Percentiles rank a stretch among this genome's conserved stretches.
Evolutionary conservation across 1,140 invertebrate species (phyloP).

Genomic region (Dreissena rostriformis): DNA sequence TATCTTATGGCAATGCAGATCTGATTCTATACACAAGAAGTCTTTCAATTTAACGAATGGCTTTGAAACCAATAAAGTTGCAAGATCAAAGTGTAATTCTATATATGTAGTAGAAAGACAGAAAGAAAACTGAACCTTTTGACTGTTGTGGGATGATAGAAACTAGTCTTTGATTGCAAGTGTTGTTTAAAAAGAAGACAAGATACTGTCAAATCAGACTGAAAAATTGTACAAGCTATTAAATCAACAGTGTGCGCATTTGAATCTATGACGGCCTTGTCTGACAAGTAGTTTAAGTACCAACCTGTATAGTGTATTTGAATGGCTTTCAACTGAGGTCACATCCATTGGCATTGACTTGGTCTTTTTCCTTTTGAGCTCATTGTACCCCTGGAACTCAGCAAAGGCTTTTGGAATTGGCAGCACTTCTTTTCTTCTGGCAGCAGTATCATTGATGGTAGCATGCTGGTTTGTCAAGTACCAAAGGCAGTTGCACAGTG

Average conservation of each 20-base stretch:
- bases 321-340: not conserved
- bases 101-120: too few species aligned
- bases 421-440: not conserved
- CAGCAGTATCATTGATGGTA: conserved; percentile 45
- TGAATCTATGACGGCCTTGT: not conserved
- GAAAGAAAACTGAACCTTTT: too few species aligned
- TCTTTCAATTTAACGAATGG: too few species aligned
- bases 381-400: conserved; percentile 36
- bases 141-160: too few species aligned
- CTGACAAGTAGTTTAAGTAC: conserved; percentile 10
- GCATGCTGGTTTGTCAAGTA: conserved; percentile 49
- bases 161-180: too few species aligned
- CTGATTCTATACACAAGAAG: too few species aligned
- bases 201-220: too few species aligned
- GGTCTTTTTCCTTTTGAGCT: conserved; percentile 38
- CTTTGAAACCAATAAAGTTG: too few species aligned
- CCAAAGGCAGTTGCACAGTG: conserved; percentile 53
- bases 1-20: too few species aligned
- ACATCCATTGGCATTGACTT: conserved; percentile 16
- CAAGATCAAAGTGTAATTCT: too few species aligned
- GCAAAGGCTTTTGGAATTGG: conserved; percentile 24
- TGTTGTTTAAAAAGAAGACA: too few species aligned
- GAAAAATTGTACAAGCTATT: too few species aligned
- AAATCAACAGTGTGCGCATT: conserved; percentile 1
- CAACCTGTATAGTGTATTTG: not conserved